phyloP scores from a whole-genome alignment of 1,140 invertebrate genomes.

The Orchesella cincta region DNA sequence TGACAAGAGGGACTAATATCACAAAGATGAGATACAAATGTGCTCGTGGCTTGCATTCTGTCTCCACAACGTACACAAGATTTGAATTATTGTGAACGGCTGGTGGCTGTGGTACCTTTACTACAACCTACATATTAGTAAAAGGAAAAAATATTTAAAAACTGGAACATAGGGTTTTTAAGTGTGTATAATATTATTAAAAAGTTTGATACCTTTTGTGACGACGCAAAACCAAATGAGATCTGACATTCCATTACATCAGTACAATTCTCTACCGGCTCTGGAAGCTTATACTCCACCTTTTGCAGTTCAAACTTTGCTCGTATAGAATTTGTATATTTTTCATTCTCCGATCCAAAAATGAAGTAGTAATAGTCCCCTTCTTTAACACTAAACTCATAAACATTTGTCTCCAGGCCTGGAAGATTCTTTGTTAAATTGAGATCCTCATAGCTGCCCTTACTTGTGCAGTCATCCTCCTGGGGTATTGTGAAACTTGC shows the following conservation, averaged over 20 bases:
- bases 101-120: constrained; percentile 54
- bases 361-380: constrained; percentile 81
- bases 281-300: constrained; percentile 40
- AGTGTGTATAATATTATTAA: constrained; percentile 53
- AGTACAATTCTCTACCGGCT: constrained; percentile 43
- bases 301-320: constrained; percentile 44
- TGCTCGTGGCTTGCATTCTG: constrained; percentile 72
- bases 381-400: constrained; percentile 67
- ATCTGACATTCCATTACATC: constrained; percentile 65
- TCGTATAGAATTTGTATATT: constrained; percentile 52
- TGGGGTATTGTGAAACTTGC: constrained; percentile 66
- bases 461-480: constrained; percentile 60
- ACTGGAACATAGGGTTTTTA: constrained; percentile 54
- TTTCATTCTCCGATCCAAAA: constrained; percentile 78
- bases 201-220: constrained; percentile 40
- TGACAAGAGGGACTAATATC: constrained; percentile 68
- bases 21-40: constrained; percentile 69
- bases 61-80: constrained; percentile 71
- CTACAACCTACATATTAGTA: constrained; percentile 45
- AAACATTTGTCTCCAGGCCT: constrained; percentile 61
- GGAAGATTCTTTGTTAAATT: constrained; percentile 60
- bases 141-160: not conserved
- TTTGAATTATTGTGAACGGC: constrained; percentile 57
- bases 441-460: constrained; percentile 55
- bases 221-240: constrained; percentile 68